Evolutionary conservation across 2,113 vertebrate species (phyloP).

Genomic region (Caloenas nicobarica): DNA sequence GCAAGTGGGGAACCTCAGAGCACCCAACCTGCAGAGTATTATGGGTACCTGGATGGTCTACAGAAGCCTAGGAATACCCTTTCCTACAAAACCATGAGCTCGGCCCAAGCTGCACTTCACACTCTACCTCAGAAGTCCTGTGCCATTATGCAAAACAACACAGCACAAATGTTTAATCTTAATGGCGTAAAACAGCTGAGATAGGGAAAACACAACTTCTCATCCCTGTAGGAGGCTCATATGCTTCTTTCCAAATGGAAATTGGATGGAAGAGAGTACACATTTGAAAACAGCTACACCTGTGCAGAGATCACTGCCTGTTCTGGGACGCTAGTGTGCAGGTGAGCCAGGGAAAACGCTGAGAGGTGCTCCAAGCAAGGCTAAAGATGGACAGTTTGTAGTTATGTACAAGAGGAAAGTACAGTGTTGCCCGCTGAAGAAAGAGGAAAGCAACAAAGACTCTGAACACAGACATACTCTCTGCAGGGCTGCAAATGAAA

Average conservation of each 20-base stretch:
- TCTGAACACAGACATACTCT: not conserved
- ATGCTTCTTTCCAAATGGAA: conserved; percentile 8
- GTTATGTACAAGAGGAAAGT: not conserved
- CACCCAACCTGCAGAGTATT: not conserved
- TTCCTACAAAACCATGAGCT: not conserved
- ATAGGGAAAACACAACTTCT: not conserved
- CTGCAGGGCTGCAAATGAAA: not conserved
- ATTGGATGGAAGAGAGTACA: not conserved
- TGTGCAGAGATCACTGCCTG: not conserved
- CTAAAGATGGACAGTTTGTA: not conserved
- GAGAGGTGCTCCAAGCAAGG: not conserved
- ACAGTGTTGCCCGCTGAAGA: not conserved
- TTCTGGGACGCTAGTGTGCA: not conserved
- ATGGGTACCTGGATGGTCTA: not conserved
- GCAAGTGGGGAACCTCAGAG: not conserved
- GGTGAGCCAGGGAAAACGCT: not conserved
- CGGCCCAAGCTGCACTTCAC: not conserved
- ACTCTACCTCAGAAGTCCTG: not conserved
- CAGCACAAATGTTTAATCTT: not conserved
- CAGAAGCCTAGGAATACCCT: not conserved
- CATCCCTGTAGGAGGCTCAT: not conserved
- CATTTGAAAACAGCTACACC: not conserved
- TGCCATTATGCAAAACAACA: not conserved
- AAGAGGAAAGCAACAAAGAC: not conserved
- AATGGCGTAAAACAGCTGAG: not conserved